These are phyloP conservation scores for Microctenopoma lineatum DNA, from an alignment of 2,797 vertebrate genomes.

Conservation along the genomic window DNA sequence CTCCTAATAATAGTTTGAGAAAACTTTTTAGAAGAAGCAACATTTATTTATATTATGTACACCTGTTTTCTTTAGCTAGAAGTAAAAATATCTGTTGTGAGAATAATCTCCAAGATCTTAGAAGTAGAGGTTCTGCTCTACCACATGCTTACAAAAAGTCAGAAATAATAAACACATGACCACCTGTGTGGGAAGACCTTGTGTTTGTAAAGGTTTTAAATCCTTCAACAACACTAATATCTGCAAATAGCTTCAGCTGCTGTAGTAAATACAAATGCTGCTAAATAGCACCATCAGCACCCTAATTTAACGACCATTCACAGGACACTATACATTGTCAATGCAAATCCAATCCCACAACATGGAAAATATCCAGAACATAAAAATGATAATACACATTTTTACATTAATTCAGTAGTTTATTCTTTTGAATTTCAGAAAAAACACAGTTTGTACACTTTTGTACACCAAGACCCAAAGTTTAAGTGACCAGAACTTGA, in stretches of 20 bases:
- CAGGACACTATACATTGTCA: too few relatives aligned
- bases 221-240: neutral
- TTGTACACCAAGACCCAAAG: neutral
- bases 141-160: neutral
- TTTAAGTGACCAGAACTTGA: slow-evolving; percentile 1
- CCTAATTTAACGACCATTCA: neutral
- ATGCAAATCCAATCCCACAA: neutral
- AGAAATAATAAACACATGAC: neutral
- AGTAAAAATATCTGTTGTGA: neutral
- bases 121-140: too few relatives aligned
- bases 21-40: too few relatives aligned
- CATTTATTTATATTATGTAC: neutral
- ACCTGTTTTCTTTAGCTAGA: neutral
- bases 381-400: neutral
- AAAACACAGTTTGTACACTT: neutral
- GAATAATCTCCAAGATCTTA: too few relatives aligned
- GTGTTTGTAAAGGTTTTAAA: neutral
- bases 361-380: neutral
- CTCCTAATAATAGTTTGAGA: too few relatives aligned
- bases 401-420: neutral
- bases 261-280: neutral
- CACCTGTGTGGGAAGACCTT: neutral
- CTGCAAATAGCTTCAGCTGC: slow-evolving; percentile 6
- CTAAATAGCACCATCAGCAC: neutral
- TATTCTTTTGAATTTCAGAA: neutral